Conservation (phyloP, 2,113 vertebrate genomes). For the Melanerpes formicivorus region DNA sequence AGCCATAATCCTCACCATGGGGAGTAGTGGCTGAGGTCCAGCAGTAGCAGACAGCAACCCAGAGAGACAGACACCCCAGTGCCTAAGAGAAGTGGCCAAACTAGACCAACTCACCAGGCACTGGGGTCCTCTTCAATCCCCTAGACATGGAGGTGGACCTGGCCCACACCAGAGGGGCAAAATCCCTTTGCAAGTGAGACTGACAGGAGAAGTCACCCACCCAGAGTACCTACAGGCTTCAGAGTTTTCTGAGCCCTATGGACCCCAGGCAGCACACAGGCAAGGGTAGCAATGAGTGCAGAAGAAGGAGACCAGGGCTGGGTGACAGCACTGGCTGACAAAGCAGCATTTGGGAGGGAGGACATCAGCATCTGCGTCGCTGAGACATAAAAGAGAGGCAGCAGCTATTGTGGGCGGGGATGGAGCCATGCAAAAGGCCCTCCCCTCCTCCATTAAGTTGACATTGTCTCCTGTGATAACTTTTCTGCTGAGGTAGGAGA, state of each 20-base stretch:
- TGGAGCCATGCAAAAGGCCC: neutral
- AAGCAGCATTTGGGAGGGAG: constrained; percentile 31
- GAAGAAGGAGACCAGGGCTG: neutral
- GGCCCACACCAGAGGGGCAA: neutral
- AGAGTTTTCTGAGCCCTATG: neutral
- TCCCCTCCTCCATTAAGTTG: constrained; percentile 78
- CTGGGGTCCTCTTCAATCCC: neutral
- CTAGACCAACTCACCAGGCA: neutral
- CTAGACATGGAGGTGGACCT: neutral
- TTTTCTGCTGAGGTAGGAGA: constrained; percentile 91
- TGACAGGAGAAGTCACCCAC: neutral
- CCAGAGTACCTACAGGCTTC: neutral
- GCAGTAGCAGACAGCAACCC: accelerated
- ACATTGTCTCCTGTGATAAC: constrained; percentile 86
- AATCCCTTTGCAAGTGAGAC: neutral
- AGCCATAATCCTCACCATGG: accelerated
- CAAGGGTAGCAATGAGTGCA: accelerated
- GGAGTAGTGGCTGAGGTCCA: neutral
- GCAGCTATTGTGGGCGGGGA: neutral
- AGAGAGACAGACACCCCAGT: neutral
- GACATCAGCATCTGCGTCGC: constrained; percentile 14
- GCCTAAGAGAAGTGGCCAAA: neutral
- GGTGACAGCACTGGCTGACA: neutral
- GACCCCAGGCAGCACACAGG: accelerated
- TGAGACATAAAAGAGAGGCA: neutral